Conservation (phyloP, 2,888 invertebrate genomes). For the Calameuta filiformis region DNA sequence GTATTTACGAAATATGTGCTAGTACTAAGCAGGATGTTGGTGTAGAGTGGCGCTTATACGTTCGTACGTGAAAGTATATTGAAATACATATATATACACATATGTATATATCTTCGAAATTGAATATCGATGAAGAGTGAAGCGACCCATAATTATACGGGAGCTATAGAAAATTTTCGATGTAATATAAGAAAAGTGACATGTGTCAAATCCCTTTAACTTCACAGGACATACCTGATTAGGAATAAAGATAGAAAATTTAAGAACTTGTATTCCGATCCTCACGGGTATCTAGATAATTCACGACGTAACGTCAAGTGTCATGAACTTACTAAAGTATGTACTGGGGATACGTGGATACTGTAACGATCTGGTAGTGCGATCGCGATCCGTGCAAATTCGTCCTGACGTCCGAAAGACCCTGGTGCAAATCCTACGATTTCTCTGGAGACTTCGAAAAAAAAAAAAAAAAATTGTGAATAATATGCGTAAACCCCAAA, state of each 20-base stretch:
- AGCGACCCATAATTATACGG: background rate
- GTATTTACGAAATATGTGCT: constrained; percentile 46
- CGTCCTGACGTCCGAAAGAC: constrained; percentile 45
- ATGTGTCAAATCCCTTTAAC: background rate
- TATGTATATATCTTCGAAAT: background rate
- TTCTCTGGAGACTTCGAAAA: constrained; percentile 55
- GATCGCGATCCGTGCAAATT: constrained; percentile 35
- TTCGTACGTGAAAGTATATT: background rate
- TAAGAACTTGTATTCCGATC: background rate
- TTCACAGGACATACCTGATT: background rate
- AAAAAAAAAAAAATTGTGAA: constrained; percentile 51
- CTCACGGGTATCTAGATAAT: background rate
- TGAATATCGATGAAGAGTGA: background rate
- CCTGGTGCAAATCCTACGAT: constrained; percentile 57
- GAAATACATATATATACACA: background rate
- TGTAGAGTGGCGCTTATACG: constrained; percentile 13
- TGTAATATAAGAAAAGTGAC: background rate
- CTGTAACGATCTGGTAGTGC: background rate
- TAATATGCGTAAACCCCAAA: constrained; percentile 51
- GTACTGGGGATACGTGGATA: background rate
- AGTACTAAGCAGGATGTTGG: constrained; percentile 33
- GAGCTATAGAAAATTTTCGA: background rate
- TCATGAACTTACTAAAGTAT: background rate
- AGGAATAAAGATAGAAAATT: background rate
- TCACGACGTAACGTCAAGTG: background rate